Percentiles rank a stretch among this genome's conserved stretches.
Conservation (phyloP, 2,888 invertebrate species). For the Lepas anatifera region DNA sequence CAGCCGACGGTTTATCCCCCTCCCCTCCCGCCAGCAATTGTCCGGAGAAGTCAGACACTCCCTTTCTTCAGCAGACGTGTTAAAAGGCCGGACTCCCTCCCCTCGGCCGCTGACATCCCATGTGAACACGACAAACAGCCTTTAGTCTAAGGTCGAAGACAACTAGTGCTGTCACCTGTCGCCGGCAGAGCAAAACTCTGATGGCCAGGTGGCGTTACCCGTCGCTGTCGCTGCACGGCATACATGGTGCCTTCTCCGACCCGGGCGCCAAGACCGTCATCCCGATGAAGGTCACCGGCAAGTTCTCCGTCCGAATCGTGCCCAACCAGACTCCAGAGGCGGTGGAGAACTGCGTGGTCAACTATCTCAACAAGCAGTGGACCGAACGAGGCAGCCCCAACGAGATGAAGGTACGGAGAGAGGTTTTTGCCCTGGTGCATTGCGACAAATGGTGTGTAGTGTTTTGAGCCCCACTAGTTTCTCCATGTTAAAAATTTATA, state of each 20-base stretch:
- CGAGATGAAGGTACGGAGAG: slow-evolving; percentile 50
- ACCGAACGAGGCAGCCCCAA: slow-evolving; percentile 70
- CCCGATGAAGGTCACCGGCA: slow-evolving; percentile 83
- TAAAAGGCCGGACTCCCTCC: no score
- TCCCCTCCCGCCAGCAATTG: no score
- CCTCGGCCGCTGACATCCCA: no score
- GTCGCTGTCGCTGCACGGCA: slow-evolving; percentile 84
- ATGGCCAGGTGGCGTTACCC: slow-evolving; percentile 96
- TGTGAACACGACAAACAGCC: no score
- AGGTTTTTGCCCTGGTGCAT: no score
- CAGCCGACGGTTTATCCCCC: no score
- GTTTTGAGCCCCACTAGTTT: no score
- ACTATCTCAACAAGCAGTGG: slow-evolving; percentile 66
- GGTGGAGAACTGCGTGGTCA: slow-evolving; percentile 64
- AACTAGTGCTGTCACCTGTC: not conserved
- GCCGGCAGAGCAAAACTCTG: slow-evolving; percentile 54
- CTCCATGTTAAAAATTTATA: no score
- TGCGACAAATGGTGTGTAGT: no score
- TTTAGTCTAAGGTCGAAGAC: no score
- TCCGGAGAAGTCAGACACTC: no score
- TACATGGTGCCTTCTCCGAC: slow-evolving; percentile 88
- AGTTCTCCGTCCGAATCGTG: slow-evolving; percentile 94
- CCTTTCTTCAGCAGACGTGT: no score
- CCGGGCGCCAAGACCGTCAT: slow-evolving; percentile 92
- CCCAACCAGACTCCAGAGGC: slow-evolving; percentile 79